Percentiles rank a stretch among this genome's conserved stretches.
phyloP scores from a whole-genome alignment of 2,113 vertebrate genomes.

The Zeus faber region DNA sequence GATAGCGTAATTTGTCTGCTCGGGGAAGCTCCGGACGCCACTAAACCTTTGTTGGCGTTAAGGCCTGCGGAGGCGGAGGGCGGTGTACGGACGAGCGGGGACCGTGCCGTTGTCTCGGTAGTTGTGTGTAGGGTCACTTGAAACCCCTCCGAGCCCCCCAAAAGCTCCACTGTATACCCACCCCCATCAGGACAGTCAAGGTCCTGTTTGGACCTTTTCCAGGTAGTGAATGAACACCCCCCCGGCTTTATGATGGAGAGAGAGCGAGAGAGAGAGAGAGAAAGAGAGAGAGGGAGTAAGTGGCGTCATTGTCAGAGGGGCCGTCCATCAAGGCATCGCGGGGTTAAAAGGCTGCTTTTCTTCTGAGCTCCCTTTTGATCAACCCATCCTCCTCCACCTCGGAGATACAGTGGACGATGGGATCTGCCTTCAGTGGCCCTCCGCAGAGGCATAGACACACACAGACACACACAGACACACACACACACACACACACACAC shows the following conservation, averaged over 20 bases:
- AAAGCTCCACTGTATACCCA: conserved; percentile 43
- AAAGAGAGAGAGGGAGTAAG: no score
- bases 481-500: no score
- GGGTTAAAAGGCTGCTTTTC: conserved; percentile 74
- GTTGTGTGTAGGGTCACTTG: conserved; percentile 74
- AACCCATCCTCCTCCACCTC: no score
- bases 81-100: conserved; percentile 46
- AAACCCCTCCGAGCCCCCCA: conserved; percentile 48
- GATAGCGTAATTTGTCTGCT: conserved; percentile 89
- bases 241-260: conserved; percentile 47
- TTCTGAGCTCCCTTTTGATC: conserved; percentile 60
- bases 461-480: no score
- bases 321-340: conserved; percentile 57
- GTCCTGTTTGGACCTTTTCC: no score
- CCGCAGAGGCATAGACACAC: no score
- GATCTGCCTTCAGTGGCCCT: no score
- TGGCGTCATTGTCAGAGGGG: conserved; percentile 69
- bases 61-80: conserved; percentile 52
- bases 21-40: conserved; percentile 65
- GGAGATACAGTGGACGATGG: no score
- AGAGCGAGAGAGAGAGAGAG: no score
- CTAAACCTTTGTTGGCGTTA: conserved; percentile 75
- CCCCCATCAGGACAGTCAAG: no score
- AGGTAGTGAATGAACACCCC: conserved; percentile 75
- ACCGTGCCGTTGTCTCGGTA: conserved; percentile 51